Percentiles rank a stretch among this genome's conserved stretches.
Conservation (phyloP, 2,888 invertebrate species). For the Trichopoda pennipes region DNA sequence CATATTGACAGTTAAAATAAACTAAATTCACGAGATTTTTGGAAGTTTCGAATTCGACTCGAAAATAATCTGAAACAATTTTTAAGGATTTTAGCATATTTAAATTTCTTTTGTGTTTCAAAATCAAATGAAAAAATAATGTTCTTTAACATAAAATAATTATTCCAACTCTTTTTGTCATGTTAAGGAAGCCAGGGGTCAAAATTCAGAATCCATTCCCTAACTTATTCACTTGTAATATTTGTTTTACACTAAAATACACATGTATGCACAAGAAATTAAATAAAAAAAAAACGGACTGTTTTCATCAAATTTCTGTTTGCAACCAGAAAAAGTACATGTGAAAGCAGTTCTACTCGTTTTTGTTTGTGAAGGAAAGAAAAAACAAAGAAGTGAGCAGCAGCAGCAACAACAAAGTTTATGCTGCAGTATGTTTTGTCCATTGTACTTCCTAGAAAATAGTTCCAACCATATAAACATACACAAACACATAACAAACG, state of each 20-base stretch:
- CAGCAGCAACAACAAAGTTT: constrained; percentile 62
- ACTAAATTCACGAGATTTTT: too few species aligned
- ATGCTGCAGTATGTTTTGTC: constrained; percentile 61
- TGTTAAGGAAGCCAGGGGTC: constrained; percentile 2
- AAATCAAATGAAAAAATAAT: too few species aligned
- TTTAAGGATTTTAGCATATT: too few species aligned
- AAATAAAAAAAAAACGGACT: constrained; percentile 35
- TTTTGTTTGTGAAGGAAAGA: neutral
- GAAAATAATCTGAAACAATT: too few species aligned
- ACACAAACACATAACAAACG: neutral
- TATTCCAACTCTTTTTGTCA: neutral
- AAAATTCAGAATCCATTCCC: constrained; percentile 28
- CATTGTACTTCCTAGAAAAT: constrained; percentile 22
- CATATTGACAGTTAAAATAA: too few species aligned
- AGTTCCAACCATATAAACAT: constrained; percentile 23
- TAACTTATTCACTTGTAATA: constrained; percentile 5
- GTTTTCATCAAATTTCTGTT: constrained; percentile 21
- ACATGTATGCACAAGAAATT: constrained; percentile 53
- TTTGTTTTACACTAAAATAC: constrained; percentile 23
- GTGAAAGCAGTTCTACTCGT: neutral
- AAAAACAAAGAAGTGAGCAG: constrained; percentile 24
- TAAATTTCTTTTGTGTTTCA: too few species aligned
- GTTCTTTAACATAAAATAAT: constrained; percentile 1
- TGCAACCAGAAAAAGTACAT: constrained; percentile 28
- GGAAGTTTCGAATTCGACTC: too few species aligned